These are phyloP conservation scores for Phortica variegata DNA, from an alignment of 1,140 invertebrate genomes.

Conservation along the genomic window DNA sequence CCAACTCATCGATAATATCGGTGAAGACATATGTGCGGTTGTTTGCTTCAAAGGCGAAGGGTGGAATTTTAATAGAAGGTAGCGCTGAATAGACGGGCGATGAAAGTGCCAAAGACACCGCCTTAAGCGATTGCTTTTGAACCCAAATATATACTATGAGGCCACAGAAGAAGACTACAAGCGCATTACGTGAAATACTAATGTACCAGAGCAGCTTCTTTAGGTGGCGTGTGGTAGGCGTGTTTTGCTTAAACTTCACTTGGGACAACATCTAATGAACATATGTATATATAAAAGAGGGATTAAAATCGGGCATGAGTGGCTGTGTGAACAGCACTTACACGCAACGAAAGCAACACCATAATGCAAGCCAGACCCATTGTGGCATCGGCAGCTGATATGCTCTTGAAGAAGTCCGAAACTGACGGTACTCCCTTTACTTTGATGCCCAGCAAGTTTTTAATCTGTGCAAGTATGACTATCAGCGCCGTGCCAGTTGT, in stretches of 20 bases:
- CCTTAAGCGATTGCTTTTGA: conserved; percentile 39
- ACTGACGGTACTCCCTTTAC: conserved; percentile 73
- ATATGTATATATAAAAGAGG: too few species aligned
- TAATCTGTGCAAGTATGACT: conserved; percentile 86
- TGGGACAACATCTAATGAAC: conserved; percentile 32
- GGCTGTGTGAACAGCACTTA: conserved; percentile 57
- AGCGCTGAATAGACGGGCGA: conserved; percentile 69
- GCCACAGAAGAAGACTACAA: conserved; percentile 73
- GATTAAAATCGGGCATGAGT: neutral
- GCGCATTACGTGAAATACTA: conserved; percentile 77
- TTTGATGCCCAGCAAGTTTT: conserved; percentile 75
- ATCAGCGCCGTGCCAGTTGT: conserved; percentile 92
- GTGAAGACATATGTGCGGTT: conserved; percentile 65
- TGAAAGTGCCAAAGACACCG: conserved; percentile 50
- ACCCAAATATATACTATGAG: conserved; percentile 62
- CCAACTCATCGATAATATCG: conserved; percentile 68
- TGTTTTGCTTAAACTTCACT: conserved; percentile 50
- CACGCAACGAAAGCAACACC: conserved; percentile 69
- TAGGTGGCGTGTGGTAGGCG: conserved; percentile 56
- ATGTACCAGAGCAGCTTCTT: conserved; percentile 71
- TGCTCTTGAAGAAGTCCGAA: conserved; percentile 66
- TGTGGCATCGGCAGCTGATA: conserved; percentile 64
- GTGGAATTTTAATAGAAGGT: conserved; percentile 64
- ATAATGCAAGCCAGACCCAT: conserved; percentile 73
- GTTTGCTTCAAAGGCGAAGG: conserved; percentile 64